Base-by-base conservation (phyloP, 2,888 invertebrate genomes). In the Athrips mouffetella region DNA sequence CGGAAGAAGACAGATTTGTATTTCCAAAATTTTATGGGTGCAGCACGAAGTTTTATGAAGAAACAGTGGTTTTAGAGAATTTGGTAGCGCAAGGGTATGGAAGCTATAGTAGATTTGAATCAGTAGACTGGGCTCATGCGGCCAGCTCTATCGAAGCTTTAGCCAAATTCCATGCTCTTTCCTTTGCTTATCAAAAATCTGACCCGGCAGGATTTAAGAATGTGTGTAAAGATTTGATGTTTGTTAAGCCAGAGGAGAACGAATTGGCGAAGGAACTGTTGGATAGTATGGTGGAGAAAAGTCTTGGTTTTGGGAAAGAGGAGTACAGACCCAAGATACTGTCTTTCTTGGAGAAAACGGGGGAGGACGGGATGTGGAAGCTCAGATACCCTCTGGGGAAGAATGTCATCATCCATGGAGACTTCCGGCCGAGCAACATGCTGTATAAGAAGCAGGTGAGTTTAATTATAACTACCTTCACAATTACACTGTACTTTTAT, bases 81-180 rank as follows among this genome's bases (percentile, higher is more conserved):
- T 48, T 81, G 25, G 60, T 57, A 1, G 59, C 58, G 1, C 52
- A 57, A n/a, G 76, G 76, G 0, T 84, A 61, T 25, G 33, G 18
- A 1, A 55, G 56, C 3, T 71, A 55, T 41, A 62, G 63, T 23
- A 62, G 71, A 40, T 58, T 65, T 15, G 59, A 63, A n/a, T 51
- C 72, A 0, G 53, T 81, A 1, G 71, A 75, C 37, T 71, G 72
- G 65, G 65, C 72, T 2, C 73, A 77, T 23, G 67, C 73, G 0
- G 52, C 67, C 0, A 52, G 62, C 1, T 64, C 76, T 0, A 57
- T 76, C 0, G 57, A 67, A 16, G 55, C 53, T 1, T 53, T 81
- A 8, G 81, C 81, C 0, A 67, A 65, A 35, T 76, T 79, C 48
- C 85, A 85, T 48, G 82, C 82, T 0, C 51, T 80, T 7, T 81